Evolutionary conservation across 2,888 invertebrate genomes (phyloP).

Genomic region (Microdon myrmicae): DNA sequence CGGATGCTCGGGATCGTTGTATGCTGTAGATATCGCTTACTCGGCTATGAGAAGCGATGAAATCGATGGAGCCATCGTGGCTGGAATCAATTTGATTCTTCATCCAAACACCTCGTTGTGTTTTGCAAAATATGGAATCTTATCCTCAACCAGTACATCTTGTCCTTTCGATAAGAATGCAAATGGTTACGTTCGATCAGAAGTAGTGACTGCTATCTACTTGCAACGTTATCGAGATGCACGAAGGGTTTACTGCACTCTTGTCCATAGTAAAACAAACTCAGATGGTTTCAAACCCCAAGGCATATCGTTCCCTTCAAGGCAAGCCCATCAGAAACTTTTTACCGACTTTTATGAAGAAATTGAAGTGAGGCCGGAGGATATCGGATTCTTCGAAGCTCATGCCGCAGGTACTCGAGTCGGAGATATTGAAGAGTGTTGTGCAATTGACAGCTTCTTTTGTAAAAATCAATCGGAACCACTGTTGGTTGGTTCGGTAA

Average conservation of each 20-base stretch:
- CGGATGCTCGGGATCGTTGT: constrained; percentile 88
- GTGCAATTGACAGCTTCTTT: constrained; percentile 80
- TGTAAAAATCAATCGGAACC: constrained; percentile 77
- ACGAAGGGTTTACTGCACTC: constrained; percentile 72
- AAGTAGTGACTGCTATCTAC: constrained; percentile 74
- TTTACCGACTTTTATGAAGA: constrained; percentile 73
- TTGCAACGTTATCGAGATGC: constrained; percentile 76
- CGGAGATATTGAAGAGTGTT: constrained; percentile 89
- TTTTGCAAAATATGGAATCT: constrained; percentile 77
- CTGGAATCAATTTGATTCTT: constrained; percentile 82
- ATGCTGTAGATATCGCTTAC: constrained; percentile 83
- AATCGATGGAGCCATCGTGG: constrained; percentile 87
- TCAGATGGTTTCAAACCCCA: constrained; percentile 77
- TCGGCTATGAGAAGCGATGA: constrained; percentile 77
- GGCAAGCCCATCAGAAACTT: constrained; percentile 70
- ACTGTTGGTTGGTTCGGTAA: constrained; percentile 84
- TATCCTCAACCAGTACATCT: constrained; percentile 84
- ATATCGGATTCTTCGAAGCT: constrained; percentile 82
- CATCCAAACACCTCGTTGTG: constrained; percentile 87
- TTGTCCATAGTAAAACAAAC: constrained; percentile 79
- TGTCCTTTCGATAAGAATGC: constrained; percentile 86
- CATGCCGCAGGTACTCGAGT: constrained; percentile 81
- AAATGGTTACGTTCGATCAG: constrained; percentile 82
- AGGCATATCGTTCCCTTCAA: constrained; percentile 73
- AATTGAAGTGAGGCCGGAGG: constrained; percentile 74